Evolutionary conservation across 1,140 invertebrate genomes (phyloP).

Genomic region (Ctenoplectra terminalis): DNA sequence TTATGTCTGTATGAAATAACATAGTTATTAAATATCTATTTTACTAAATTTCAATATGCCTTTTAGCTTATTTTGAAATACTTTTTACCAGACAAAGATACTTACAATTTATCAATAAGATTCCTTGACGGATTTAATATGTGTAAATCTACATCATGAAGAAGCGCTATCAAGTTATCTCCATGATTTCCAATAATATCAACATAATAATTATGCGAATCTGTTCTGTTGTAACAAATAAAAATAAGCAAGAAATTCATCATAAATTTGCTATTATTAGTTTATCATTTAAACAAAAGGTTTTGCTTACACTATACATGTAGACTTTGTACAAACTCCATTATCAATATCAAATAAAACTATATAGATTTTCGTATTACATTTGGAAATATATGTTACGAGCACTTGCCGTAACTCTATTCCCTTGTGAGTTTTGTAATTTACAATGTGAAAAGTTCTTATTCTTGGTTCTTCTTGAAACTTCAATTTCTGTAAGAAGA

Average conservation of each 20-base stretch:
- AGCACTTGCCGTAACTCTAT: conserved; percentile 67
- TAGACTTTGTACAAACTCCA: conserved; percentile 64
- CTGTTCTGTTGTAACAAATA: conserved; percentile 62
- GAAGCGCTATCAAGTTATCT: conserved; percentile 77
- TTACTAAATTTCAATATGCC: too few species aligned
- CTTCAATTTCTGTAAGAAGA: conserved; percentile 72
- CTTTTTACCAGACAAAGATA: conserved; percentile 49
- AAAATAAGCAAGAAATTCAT: conserved; percentile 18
- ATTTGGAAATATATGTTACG: conserved; percentile 68
- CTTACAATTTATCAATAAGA: conserved; percentile 69
- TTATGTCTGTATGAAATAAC: conserved; percentile 48
- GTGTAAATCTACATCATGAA: conserved; percentile 70
- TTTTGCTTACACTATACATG: conserved; percentile 58
- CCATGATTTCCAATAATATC: conserved; percentile 79
- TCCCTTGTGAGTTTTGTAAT: conserved; percentile 62
- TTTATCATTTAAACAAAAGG: neutral
- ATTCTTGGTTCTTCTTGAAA: conserved; percentile 70
- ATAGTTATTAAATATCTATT: neutral
- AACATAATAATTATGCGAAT: conserved; percentile 73
- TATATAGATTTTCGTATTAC: conserved; percentile 67
- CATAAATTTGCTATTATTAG: too few species aligned
- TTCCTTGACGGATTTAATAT: conserved; percentile 74
- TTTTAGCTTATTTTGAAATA: too few species aligned
- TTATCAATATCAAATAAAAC: conserved; percentile 74
- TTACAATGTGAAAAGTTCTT: conserved; percentile 78